Conservation (phyloP, 2,113 vertebrate species). For the Menidia beryllina region DNA sequence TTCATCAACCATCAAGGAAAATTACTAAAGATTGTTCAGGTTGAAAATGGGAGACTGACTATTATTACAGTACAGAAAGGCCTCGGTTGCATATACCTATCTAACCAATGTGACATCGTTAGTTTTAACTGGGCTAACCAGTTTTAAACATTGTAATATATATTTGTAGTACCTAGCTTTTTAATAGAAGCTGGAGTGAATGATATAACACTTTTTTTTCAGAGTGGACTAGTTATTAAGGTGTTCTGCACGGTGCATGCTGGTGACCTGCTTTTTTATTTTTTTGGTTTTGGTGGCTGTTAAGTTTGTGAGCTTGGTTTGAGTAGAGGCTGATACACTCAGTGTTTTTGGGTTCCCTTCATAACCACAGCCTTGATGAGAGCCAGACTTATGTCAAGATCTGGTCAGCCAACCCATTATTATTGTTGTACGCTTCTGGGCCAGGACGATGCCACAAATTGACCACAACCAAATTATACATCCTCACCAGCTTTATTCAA, state of each 20-base stretch:
- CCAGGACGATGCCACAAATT: constrained; percentile 61
- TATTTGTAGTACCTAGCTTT: background rate
- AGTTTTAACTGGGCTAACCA: background rate
- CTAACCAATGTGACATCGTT: constrained; percentile 26
- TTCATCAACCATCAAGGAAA: constrained; percentile 1
- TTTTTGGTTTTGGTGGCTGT: constrained; percentile 66
- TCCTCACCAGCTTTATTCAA: constrained; percentile 51
- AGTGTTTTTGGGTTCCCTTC: constrained; percentile 56
- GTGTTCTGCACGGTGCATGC: constrained; percentile 23
- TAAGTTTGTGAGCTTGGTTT: constrained; percentile 63
- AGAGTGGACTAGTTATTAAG: constrained; percentile 15
- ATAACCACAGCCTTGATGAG: constrained; percentile 59
- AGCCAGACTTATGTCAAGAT: constrained; percentile 71
- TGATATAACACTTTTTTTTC: constrained; percentile 19
- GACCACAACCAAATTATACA: constrained; percentile 69
- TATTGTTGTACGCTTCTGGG: constrained; percentile 59
- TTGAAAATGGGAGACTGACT: constrained; percentile 9
- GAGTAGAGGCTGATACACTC: constrained; percentile 62
- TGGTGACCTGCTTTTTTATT: constrained; percentile 40
- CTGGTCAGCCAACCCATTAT: constrained; percentile 75
- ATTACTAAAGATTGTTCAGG: constrained; percentile 4
- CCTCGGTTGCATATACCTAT: constrained; percentile 19
- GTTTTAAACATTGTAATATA: constrained; percentile 9
- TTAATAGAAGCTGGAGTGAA: constrained; percentile 4
- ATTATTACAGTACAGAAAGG: constrained; percentile 1